Conservation (phyloP, 2,113 vertebrate species). For the Python bivittatus region DNA sequence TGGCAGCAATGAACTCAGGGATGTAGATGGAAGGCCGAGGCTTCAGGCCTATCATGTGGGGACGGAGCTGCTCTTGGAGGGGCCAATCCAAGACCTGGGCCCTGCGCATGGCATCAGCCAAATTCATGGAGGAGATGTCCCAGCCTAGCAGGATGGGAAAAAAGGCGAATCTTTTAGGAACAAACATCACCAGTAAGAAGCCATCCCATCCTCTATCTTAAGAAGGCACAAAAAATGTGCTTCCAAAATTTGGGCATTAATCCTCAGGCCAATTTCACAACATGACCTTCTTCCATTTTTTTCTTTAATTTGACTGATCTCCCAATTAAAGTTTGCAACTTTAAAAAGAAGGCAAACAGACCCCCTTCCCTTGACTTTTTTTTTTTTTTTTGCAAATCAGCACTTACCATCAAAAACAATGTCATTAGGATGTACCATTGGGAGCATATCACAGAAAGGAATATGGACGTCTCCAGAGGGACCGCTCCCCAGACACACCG, state of each 20-base stretch:
- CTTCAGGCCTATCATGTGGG: slow-evolving; percentile 83
- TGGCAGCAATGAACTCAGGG: slow-evolving; percentile 93
- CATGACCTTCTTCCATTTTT: not conserved
- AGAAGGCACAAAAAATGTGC: not conserved
- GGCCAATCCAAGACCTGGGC: slow-evolving; percentile 89
- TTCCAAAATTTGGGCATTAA: not conserved
- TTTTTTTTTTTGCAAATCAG: not conserved
- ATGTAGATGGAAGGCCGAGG: slow-evolving; percentile 89
- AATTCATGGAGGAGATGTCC: slow-evolving; percentile 93
- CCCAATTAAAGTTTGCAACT: not conserved
- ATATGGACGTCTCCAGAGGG: slow-evolving; percentile 81
- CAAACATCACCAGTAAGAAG: not conserved
- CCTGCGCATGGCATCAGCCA: slow-evolving; percentile 86
- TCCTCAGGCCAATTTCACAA: not conserved
- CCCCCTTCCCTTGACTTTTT: not conserved
- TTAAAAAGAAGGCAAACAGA: not conserved
- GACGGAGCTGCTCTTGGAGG: slow-evolving; percentile 89
- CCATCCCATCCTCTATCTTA: not conserved
- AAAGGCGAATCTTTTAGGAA: not conserved
- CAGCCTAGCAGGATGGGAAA: slow-evolving; percentile 76
- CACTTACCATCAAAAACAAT: slow-evolving; percentile 90
- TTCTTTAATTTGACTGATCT: not conserved
- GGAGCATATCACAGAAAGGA: slow-evolving; percentile 87
- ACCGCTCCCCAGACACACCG: slow-evolving; percentile 84
- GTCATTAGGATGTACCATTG: slow-evolving; percentile 92